A percentile compares a stretch with the other conserved stretches of the same genome.
Conservation (phyloP, 2,113 vertebrate species). For the Tonatia bakeri region DNA sequence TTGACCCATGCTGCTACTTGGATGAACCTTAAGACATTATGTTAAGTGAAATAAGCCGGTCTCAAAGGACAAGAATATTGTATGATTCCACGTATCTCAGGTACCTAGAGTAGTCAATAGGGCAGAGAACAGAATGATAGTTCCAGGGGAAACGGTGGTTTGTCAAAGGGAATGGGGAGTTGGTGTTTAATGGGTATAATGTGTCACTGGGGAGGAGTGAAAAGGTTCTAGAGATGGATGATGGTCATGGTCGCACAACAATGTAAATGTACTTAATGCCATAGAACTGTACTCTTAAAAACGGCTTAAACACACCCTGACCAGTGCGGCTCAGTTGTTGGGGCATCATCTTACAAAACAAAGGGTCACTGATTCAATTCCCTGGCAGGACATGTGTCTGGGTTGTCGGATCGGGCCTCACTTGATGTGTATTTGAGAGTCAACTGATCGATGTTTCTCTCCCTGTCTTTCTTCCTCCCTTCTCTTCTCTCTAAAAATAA, state of each 20-base stretch:
- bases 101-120: no score
- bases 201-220: neutral
- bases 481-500: no score
- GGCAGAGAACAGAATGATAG: neutral
- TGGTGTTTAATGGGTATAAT: neutral
- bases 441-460: no score
- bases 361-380: no score
- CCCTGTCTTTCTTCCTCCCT: no score
- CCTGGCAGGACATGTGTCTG: no score
- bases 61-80: neutral
- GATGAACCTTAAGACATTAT: neutral
- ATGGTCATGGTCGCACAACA: neutral
- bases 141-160: neutral
- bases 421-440: no score
- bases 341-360: no score
- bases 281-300: neutral
- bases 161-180: no score
- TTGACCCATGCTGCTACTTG: neutral
- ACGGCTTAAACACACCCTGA: no score
- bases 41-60: neutral
- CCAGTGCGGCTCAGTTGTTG: no score
- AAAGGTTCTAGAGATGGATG: neutral
- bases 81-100: neutral
- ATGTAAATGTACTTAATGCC: neutral
- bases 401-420: no score